Base-by-base conservation (phyloP, 2,113 vertebrate species). In the Hemibagrus wyckioides region DNA sequence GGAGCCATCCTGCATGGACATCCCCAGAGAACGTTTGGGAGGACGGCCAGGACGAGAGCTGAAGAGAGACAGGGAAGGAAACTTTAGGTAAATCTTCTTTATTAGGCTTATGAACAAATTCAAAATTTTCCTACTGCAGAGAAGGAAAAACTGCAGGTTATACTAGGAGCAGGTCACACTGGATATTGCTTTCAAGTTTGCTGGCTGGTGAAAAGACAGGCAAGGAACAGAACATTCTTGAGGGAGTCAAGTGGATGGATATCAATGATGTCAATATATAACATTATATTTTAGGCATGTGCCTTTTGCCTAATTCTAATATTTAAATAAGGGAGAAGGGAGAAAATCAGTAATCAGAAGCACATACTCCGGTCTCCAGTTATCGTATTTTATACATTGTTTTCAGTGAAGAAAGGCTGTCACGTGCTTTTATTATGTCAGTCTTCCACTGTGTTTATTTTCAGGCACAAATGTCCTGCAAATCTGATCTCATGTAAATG, bases 11-110 rank as follows among this genome's bases (percentile, higher is more conserved):
- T 96, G 95, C 91, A 97, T 94, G 1, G 96, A 90, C 84, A 97
- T 94, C 86, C 96, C 97, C 90, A 97, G 92, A 0, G 96, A 96
- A 10, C 97, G 96, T 86, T 98, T 98, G 0, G 97, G 97, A 85
- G 97, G 97, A n/a, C 97, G 96, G 65, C 97, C 97, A 0, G 97
- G 97, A 30, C 97, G 95, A 83, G 97, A 98, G 92, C 97, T 98
- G 94, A 89, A 77, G 48, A 84, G 71, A 84, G 25, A 69, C n/a
- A 87, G 50, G 82, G 61, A 52, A 85, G 48, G 11, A 28, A 80
- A 80, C 19, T 21, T 54, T 80, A 79, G 14, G 7, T 19, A 52
- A 52, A 52, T 52, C 14, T 79, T 33, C 39, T 17, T 77, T 52
- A 50, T 52, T 30, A 50, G 50, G 75, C 13, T n/a, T n/a, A 77